Base-by-base conservation (phyloP, 2,888 invertebrate genomes). In the Xylota segnis region DNA sequence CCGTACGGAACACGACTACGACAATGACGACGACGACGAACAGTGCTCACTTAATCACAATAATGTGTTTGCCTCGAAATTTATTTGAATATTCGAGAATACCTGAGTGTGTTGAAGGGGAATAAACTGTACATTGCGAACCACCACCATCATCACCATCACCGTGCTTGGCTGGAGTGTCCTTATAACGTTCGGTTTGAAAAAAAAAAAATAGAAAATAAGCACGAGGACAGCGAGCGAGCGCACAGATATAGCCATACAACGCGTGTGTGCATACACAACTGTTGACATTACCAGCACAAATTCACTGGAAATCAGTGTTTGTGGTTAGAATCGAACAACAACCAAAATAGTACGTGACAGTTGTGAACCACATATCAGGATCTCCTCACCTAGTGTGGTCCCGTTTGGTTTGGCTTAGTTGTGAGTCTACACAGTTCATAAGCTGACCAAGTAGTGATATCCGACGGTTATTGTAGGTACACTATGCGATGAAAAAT, bases 31-130 rank as follows among this genome's bases (percentile, higher is more conserved):
- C 43, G 56, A 71, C 86, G 47, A 72, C 82, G 82, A 71, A 68
- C 86, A 68, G 71, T 86, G 76, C 82, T 82, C 86, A 86, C 86
- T 86, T 86, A 82, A 86, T 86, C 86, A 86, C 86, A 82, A 86
- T 86, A 86, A 86, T 86, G 86, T 86, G 76, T 82, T 82, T 82
- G 72, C 77, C 54, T 72, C 82, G 76, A 81, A 86, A 82, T 86
- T 86, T 86, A 86, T 86, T 86, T 82, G 82, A 86, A 86, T 86
- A 82, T 76, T 76, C 61, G 59, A 47, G 58, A 82, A 77, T 72
- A 82, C 82, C 66, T 71, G 71, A 70, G 58, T 70, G 78, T 61
- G 56, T 32, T 47, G 29, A 16, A 16, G 37, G 50, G 63, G 66
- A 47, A 82, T 82, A 72, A 77, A 82, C 76, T 82, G 66, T 77